Conservation (phyloP, 2,113 vertebrate species). For the Rhea pennata region DNA sequence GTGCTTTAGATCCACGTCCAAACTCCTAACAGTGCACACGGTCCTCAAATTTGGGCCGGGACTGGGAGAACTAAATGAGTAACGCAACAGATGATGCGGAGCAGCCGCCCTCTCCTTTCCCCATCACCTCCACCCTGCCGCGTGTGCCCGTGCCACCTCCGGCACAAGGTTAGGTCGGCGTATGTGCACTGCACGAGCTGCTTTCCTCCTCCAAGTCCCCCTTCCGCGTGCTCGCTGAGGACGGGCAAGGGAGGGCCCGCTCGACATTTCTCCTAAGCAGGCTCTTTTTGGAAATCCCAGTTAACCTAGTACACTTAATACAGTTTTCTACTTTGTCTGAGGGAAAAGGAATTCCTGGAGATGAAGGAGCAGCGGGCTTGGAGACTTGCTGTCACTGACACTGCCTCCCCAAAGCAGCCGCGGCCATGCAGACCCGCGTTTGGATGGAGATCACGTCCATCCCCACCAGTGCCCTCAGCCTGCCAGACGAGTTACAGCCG, state of each 20-base stretch:
- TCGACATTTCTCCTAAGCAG: neutral
- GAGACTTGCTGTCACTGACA: neutral
- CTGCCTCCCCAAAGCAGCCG: neutral
- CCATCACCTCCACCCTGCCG: neutral
- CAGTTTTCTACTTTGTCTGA: neutral
- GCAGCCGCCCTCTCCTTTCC: neutral
- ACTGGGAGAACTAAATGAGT: neutral
- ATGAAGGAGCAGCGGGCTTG: neutral
- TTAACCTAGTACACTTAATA: neutral
- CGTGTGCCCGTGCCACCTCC: accelerated
- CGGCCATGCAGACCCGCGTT: neutral
- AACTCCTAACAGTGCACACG: neutral
- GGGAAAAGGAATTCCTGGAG: neutral
- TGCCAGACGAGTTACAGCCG: neutral
- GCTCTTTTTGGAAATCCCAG: neutral
- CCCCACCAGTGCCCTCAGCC: neutral
- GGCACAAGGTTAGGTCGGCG: neutral
- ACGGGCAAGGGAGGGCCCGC: too few relatives aligned
- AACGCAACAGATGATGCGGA: neutral
- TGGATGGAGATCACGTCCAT: neutral
- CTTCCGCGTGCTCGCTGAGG: neutral
- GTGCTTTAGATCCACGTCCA: neutral
- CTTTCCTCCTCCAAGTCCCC: neutral
- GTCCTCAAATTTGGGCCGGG: neutral
- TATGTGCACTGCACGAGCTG: neutral